A percentile compares a stretch with the other conserved stretches of the same genome.
Conservation (phyloP, 1,140 invertebrate species). For the Lethrus apterus region DNA sequence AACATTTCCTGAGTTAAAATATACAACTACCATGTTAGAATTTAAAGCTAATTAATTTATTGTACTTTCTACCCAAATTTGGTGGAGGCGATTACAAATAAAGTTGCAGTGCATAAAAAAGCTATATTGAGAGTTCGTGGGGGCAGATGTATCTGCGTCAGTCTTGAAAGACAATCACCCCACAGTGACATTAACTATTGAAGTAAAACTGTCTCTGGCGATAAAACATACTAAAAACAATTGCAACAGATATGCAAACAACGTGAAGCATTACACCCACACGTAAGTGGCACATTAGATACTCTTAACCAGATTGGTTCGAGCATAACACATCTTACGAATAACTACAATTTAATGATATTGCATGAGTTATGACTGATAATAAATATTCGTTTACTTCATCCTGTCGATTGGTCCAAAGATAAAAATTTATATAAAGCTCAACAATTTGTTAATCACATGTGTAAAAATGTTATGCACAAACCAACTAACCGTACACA, state of each 20-base stretch:
- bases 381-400: no score
- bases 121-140: slow-evolving; percentile 18
- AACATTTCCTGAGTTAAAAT: slow-evolving; percentile 27
- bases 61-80: slow-evolving; percentile 22
- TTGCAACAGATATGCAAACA: background rate
- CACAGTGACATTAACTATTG: slow-evolving; percentile 6
- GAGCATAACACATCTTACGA: no score
- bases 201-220: slow-evolving; percentile 7
- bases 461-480: background rate
- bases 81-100: slow-evolving; percentile 18
- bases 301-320: no score
- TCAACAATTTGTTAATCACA: slow-evolving; percentile 2
- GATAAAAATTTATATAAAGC: slow-evolving; percentile 1
- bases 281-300: background rate
- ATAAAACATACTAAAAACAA: slow-evolving; percentile 3
- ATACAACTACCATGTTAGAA: slow-evolving; percentile 26
- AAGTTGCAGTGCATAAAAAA: slow-evolving; percentile 23
- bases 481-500: slow-evolving; percentile 1
- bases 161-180: slow-evolving; percentile 18
- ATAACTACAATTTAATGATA: no score
- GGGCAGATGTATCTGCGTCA: slow-evolving; percentile 16
- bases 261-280: background rate
- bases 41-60: slow-evolving; percentile 29
- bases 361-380: no score
- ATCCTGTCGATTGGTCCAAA: background rate